phyloP scores from a whole-genome alignment of 2,888 invertebrate species.

The Panzeria rudis region DNA sequence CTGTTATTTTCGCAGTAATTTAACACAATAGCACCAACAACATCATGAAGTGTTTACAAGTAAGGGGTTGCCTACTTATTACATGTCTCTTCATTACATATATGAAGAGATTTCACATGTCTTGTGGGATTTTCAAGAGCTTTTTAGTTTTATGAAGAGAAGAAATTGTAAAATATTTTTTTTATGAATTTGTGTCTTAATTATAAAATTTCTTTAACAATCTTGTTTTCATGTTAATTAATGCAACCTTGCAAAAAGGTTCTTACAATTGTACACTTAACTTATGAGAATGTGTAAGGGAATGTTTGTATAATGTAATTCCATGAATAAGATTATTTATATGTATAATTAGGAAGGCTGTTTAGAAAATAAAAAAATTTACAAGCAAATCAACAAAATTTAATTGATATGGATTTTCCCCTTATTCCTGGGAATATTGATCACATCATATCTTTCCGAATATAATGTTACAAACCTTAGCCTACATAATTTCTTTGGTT shows the following conservation, averaged over 20 bases:
- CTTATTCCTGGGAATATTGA: no score
- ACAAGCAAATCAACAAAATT: no score
- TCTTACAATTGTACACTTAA: conserved; percentile 50
- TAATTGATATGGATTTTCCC: no score
- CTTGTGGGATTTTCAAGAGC: conserved; percentile 69
- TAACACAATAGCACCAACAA: conserved; percentile 32
- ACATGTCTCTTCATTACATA: conserved; percentile 46
- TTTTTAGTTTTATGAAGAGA: conserved; percentile 22
- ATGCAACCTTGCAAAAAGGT: conserved; percentile 71
- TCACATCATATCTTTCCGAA: no score
- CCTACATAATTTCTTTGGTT: no score
- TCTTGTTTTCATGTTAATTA: conserved; percentile 73
- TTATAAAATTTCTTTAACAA: conserved; percentile 59
- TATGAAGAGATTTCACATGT: conserved; percentile 58
- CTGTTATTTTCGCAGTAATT: conserved; percentile 45
- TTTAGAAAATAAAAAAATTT: not conserved
- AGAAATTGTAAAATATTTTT: conserved; percentile 16
- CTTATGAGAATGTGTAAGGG: conserved; percentile 20
- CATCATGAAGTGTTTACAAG: conserved; percentile 26
- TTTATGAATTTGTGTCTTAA: conserved; percentile 59
- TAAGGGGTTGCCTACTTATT: conserved; percentile 44
- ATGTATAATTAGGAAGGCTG: conserved; percentile 13
- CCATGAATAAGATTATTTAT: not conserved
- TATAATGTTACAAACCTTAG: no score
- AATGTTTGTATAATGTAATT: not conserved